These are phyloP conservation scores for Microcebus murinus DNA, from an alignment of 2,113 vertebrate species.

Conservation along the genomic window DNA sequence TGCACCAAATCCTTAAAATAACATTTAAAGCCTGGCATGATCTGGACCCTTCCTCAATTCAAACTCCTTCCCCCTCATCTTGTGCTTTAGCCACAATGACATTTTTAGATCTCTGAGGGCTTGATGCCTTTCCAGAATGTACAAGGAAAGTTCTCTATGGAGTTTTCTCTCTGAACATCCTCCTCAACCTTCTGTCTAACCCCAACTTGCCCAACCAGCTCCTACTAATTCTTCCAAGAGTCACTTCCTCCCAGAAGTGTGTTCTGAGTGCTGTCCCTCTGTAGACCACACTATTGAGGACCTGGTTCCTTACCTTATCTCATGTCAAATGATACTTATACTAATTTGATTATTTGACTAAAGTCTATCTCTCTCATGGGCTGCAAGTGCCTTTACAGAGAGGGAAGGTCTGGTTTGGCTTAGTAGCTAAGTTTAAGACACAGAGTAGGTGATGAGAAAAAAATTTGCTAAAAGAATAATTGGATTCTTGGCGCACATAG, in stretches of 20 bases:
- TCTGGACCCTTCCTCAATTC: background rate
- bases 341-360: background rate
- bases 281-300: background rate
- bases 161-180: background rate
- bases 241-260: background rate
- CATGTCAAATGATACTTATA: background rate
- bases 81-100: background rate
- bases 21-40: background rate
- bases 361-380: background rate
- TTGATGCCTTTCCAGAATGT: rapidly evolving
- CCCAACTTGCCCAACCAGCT: background rate
- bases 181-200: background rate
- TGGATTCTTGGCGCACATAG: background rate
- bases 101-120: background rate
- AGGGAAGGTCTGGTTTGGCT: background rate
- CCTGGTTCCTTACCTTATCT: background rate
- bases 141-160: background rate
- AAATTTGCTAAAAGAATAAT: background rate
- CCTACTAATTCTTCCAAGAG: background rate
- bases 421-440: background rate
- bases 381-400: background rate
- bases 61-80: background rate
- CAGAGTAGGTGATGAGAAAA: background rate
- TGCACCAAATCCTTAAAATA: background rate
- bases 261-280: background rate